A percentile compares a stretch with the other conserved stretches of the same genome.
These are phyloP conservation scores for Ariolimax columbianus DNA, from an alignment of 2,888 invertebrate genomes.

Conservation along the genomic window DNA sequence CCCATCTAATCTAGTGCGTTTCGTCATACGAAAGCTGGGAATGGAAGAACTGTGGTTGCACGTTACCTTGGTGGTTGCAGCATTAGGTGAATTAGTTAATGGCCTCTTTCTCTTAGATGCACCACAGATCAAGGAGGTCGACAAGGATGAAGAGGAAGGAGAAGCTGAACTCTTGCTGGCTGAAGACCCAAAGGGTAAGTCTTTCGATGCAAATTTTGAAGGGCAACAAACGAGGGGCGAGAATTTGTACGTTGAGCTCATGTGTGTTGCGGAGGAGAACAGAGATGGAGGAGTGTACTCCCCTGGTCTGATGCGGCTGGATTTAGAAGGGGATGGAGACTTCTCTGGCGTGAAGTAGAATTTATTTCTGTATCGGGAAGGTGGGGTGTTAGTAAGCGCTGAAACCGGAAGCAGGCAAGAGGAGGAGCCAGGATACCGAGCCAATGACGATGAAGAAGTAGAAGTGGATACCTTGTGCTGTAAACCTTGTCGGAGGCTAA, in stretches of 20 bases:
- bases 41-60: constrained; percentile 9
- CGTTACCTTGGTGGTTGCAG: constrained; percentile 38
- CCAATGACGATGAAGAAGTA: constrained; percentile 42
- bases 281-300: constrained; percentile 54
- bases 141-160: constrained; percentile 36
- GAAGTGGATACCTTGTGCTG: constrained; percentile 56
- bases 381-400: constrained; percentile 50
- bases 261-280: constrained; percentile 34
- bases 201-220: constrained; percentile 5
- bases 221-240: constrained; percentile 44
- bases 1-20: constrained; percentile 36
- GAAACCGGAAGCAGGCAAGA: constrained; percentile 34
- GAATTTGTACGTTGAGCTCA: constrained; percentile 34
- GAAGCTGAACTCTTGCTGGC: constrained; percentile 24
- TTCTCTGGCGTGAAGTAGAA: constrained; percentile 58
- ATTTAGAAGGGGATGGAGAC: constrained; percentile 54
- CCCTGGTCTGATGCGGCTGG: constrained; percentile 51
- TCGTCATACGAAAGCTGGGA: constrained; percentile 31
- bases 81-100: background rate
- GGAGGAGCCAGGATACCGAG: constrained; percentile 36
- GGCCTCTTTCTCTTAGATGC: constrained; percentile 33
- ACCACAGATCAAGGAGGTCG: constrained; percentile 14
- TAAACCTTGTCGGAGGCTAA: constrained; percentile 62
- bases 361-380: constrained; percentile 56
- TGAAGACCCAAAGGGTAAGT: constrained; percentile 22